phyloP scores from a whole-genome alignment of 2,797 vertebrate genomes.

The Tapera naevia region DNA sequence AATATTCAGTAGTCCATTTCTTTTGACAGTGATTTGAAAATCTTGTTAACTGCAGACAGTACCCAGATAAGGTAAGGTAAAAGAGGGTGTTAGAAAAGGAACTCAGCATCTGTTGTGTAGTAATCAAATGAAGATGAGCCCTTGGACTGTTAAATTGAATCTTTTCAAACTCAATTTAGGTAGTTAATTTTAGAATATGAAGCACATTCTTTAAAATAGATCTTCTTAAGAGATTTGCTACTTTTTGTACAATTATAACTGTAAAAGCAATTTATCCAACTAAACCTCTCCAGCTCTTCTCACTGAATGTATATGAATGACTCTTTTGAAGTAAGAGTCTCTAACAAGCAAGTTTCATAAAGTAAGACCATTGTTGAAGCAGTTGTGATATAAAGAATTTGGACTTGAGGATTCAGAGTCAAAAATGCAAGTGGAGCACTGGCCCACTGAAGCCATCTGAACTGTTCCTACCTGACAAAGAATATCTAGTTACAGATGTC shows the following conservation, averaged over 20 bases:
- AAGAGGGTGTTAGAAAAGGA: background rate
- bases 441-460: background rate
- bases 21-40: background rate
- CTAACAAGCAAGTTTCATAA: background rate
- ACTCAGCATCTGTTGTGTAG: background rate
- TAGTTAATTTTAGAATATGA: background rate
- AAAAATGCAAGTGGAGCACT: background rate
- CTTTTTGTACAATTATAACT: background rate
- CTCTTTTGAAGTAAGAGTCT: background rate
- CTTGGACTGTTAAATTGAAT: background rate
- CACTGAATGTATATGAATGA: background rate
- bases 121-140: background rate
- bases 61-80: background rate
- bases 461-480: background rate
- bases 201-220: background rate
- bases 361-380: background rate
- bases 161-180: background rate
- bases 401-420: background rate
- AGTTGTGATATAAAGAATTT: background rate
- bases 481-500: background rate
- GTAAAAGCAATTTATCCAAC: background rate
- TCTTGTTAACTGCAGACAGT: background rate
- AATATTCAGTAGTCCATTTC: background rate
- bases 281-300: background rate
- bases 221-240: background rate